phyloP scores from a whole-genome alignment of 2,113 vertebrate species.

The Telmatochromis brichardi region DNA sequence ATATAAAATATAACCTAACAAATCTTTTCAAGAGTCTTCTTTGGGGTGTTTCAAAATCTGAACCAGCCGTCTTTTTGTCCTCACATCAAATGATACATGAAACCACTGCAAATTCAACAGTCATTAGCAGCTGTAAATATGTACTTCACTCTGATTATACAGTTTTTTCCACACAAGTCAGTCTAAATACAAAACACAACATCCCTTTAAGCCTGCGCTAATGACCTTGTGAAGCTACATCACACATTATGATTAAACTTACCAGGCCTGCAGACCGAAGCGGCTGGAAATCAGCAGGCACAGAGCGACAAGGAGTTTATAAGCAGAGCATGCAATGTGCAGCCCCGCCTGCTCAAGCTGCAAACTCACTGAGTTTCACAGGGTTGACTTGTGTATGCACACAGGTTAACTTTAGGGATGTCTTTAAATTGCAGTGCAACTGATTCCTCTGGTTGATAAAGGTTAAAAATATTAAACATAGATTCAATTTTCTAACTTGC shows the following conservation, averaged over 20 bases:
- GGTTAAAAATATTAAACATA: background rate
- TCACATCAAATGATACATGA: background rate
- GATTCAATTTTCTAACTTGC: background rate
- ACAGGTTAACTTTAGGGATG: background rate
- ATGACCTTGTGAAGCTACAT: background rate
- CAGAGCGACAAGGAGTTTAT: slow-evolving; percentile 31
- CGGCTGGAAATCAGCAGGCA: slow-evolving; percentile 14
- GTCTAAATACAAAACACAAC: background rate
- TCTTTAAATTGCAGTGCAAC: background rate
- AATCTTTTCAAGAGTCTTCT: background rate
- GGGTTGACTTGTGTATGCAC: background rate
- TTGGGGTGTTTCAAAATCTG: background rate
- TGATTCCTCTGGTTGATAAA: background rate
- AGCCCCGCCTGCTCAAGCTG: slow-evolving; percentile 53
- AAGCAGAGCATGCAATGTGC: background rate
- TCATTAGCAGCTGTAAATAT: background rate
- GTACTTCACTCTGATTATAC: background rate
- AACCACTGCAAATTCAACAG: background rate
- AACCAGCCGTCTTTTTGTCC: background rate
- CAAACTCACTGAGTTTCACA: background rate
- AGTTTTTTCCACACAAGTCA: background rate
- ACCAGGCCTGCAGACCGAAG: slow-evolving; percentile 39
- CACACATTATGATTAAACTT: slow-evolving; percentile 14
- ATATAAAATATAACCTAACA: background rate
- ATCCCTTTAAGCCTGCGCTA: background rate